These are phyloP conservation scores for Asteroscopus sphinx DNA, from an alignment of 2,888 invertebrate genomes.

Conservation along the genomic window DNA sequence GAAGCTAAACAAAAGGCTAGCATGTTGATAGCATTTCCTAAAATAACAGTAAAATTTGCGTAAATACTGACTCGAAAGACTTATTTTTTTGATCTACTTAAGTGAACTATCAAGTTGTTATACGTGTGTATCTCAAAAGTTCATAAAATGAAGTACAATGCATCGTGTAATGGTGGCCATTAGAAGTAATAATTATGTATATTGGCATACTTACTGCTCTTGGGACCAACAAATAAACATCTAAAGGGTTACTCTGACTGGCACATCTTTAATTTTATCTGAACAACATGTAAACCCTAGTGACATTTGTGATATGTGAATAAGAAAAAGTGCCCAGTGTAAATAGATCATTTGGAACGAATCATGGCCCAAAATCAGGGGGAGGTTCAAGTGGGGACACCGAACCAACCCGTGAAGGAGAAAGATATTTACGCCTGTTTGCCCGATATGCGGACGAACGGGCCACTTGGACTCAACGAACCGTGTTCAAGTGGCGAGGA, in stretches of 20 bases:
- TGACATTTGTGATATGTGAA: slow-evolving; percentile 76
- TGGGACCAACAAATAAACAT: slow-evolving; percentile 79
- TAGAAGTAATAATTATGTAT: slow-evolving; percentile 89
- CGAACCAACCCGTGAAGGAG: slow-evolving; percentile 87
- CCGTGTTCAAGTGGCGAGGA: slow-evolving; percentile 93
- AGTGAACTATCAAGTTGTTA: slow-evolving; percentile 69
- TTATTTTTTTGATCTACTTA: slow-evolving; percentile 66
- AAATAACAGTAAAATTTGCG: slow-evolving; percentile 75
- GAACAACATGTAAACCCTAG: slow-evolving; percentile 78
- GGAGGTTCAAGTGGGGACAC: slow-evolving; percentile 88
- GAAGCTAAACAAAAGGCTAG: slow-evolving; percentile 90
- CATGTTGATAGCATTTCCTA: slow-evolving; percentile 87
- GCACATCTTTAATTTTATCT: slow-evolving; percentile 64
- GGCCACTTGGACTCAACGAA: slow-evolving; percentile 85
- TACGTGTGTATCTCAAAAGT: slow-evolving; percentile 69
- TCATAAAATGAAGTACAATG: slow-evolving; percentile 84
- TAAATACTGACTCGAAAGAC: slow-evolving; percentile 70
- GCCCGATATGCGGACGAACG: slow-evolving; percentile 89
- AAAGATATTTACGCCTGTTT: slow-evolving; percentile 88
- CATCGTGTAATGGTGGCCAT: slow-evolving; percentile 90
- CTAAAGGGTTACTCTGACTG: slow-evolving; percentile 65
- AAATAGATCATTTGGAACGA: slow-evolving; percentile 76
- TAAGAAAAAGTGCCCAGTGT: slow-evolving; percentile 77
- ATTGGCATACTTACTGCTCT: slow-evolving; percentile 87
- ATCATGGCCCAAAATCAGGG: slow-evolving; percentile 89